Evolutionary conservation across 2,797 vertebrate species (phyloP).

Genomic region (Taeniopygia guttata): DNA sequence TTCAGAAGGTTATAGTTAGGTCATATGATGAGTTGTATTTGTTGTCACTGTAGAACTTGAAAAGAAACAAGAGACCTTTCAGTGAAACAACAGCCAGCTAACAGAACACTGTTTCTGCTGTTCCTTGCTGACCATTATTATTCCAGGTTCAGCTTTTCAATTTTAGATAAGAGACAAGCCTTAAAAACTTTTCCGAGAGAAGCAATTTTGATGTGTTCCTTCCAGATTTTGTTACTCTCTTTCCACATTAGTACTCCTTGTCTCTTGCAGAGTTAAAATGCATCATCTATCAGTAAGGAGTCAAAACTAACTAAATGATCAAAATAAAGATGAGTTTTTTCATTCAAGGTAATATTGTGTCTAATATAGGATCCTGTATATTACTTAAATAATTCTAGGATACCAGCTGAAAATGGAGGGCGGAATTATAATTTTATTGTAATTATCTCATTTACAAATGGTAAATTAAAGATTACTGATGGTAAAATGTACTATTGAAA

Average conservation of each 20-base stretch:
- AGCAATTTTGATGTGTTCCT: not conserved
- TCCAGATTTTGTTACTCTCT: not conserved
- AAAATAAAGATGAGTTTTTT: not conserved
- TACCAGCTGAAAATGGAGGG: not conserved
- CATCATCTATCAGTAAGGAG: not conserved
- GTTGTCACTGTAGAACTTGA: not conserved
- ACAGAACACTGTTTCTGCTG: not conserved
- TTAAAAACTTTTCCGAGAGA: not conserved
- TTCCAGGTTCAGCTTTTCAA: not conserved
- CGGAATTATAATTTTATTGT: not conserved
- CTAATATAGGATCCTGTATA: not conserved
- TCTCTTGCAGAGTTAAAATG: not conserved
- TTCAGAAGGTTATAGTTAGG: not conserved
- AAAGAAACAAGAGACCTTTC: not conserved
- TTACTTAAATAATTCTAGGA: not conserved
- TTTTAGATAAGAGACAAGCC: not conserved
- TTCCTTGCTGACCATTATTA: not conserved
- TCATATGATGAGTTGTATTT: not conserved
- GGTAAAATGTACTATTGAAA: not conserved
- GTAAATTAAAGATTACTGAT: not conserved
- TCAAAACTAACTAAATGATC: accelerated
- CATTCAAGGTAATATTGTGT: not conserved
- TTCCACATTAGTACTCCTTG: not conserved
- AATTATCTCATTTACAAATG: not conserved
- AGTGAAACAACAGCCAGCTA: not conserved